Base-by-base conservation (phyloP, 2,888 invertebrate species). In the Xanthia togata region DNA sequence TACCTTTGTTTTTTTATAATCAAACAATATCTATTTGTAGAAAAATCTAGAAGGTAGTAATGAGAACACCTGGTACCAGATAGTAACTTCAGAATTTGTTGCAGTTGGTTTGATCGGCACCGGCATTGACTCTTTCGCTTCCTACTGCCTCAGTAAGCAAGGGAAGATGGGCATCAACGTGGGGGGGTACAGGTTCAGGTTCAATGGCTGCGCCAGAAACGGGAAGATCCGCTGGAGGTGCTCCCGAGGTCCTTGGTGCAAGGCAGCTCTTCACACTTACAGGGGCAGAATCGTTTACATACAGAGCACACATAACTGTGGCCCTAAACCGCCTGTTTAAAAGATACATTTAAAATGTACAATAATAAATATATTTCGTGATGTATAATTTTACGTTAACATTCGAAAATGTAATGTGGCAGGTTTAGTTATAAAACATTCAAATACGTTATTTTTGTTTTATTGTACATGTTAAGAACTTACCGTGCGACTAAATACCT, bases 111-210 rank as follows among this genome's bases (percentile, higher is more conserved):
- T 95, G 74, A 94, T 96, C 76, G 95, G 96, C 41, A 92, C 94
- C 9, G 95, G 96, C 0, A 90, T 95, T 23, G 96, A 95, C 79
- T 93, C 94, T 85, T 94, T 95, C 81, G 96, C 96, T 0, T 95
- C 96, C 17, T 96, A 96, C 92, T 96, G 96, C 88, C 95, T 96
- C 88, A 96, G 96, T 84, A 96, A 96, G 87, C 96, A 96, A 83
- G 96, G 96, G 31, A 96, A 96, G 90, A 96, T 96, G 96, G 96
- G 96, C 64, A 96, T 96, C 84, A 96, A 95, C 81, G 95, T 96
- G 1, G 96, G 95, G 0, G 96, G 96, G 1, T 96, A 96, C 90
- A 88, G 96, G 87, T 96, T 96, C 90, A 85, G 96, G 50, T 96
- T 96, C 88, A 96, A 96, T 83, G 96, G 96, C 0, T 96, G 96